A percentile compares a stretch with the other conserved stretches of the same genome.
phyloP scores from a whole-genome alignment of 2,797 vertebrate genomes.

The Pipistrellus kuhlii region DNA sequence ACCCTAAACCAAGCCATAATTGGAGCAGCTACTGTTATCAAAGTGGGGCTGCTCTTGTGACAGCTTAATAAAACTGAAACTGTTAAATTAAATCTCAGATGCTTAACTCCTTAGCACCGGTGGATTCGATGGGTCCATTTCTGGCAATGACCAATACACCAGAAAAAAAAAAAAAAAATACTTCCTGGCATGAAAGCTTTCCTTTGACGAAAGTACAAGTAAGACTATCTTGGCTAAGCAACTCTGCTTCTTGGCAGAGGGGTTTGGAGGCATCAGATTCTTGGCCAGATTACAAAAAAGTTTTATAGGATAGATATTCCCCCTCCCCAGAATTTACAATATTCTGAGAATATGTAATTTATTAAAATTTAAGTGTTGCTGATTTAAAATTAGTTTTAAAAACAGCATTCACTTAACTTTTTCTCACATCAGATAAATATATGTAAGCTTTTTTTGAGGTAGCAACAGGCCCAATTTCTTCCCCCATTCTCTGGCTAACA shows the following conservation, averaged over 20 bases:
- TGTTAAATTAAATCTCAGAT: slow-evolving; percentile 91
- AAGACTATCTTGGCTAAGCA: slow-evolving; percentile 83
- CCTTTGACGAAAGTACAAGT: slow-evolving; percentile 87
- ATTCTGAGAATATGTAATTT: slow-evolving; percentile 78
- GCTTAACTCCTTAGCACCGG: slow-evolving; percentile 86
- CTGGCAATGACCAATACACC: slow-evolving; percentile 75
- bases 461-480: background rate
- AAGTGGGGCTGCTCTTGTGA: slow-evolving; percentile 87
- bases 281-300: slow-evolving; percentile 79
- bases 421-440: slow-evolving; percentile 49
- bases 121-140: slow-evolving; percentile 77
- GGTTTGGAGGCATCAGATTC: slow-evolving; percentile 83
- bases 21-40: slow-evolving; percentile 91
- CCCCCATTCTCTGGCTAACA: background rate
- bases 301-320: slow-evolving; percentile 47
- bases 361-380: slow-evolving; percentile 65
- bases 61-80: slow-evolving; percentile 91
- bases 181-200: slow-evolving; percentile 65
- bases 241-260: slow-evolving; percentile 83
- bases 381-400: slow-evolving; percentile 79
- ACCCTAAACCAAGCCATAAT: slow-evolving; percentile 90
- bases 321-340: slow-evolving; percentile 47
- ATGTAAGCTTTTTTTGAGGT: slow-evolving; percentile 11
- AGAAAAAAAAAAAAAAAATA: slow-evolving; percentile 42
- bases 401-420: slow-evolving; percentile 51